Base-by-base conservation (phyloP, 2,113 vertebrate genomes). In the Eulemur macaco region DNA sequence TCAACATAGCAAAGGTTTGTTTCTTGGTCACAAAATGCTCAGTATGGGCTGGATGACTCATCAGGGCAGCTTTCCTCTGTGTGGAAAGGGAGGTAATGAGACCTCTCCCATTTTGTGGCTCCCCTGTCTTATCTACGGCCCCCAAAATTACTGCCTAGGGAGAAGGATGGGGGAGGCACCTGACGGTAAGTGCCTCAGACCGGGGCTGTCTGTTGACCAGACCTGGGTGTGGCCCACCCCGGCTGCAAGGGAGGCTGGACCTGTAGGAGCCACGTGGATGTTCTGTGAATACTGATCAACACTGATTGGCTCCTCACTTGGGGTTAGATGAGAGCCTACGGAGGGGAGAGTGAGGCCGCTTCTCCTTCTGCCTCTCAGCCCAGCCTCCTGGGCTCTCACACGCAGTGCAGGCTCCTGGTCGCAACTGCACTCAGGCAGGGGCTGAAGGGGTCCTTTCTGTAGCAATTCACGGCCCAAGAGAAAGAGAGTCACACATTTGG, bases 1-100 rank as follows among this genome's bases (percentile, higher is more conserved):
- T 88, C 18, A 27, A 77, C 27, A 42, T 8, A 86, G 34, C 47
- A 39, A 64, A 81, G 20, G 5, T 56, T 87, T 50, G 20, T n/a
- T 88, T 74, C 69, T 39, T 52, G 68, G 76, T 68, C 21, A 50
- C 66, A 74, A 39, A 74, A 56, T 58, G 45, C 54, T 37, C 39
- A 1, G 0, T 25, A 20, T 5, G 3, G 42, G 18, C 25, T 13
- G 15, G 6, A 2, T 14, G 10, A 31, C 68, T 86, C n/a, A 31
- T 56, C 5, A 21, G 23, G 58, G 29, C 60, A 34, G 29, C 13
- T 87, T 76, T 68, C 10, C 31, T n/a, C 21, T 56, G 17, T 11
- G 6, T 60, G 31, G 45, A 42, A 18, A 52, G 17, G 15, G 18
- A 25, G 29, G 23, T 31, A 8, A 52, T 52, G 73, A 94, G 58